Percentiles rank a stretch among this genome's conserved stretches.
Evolutionary conservation across 2,797 vertebrate genomes (phyloP).

Genomic region (Kryptopterus vitreolus): DNA sequence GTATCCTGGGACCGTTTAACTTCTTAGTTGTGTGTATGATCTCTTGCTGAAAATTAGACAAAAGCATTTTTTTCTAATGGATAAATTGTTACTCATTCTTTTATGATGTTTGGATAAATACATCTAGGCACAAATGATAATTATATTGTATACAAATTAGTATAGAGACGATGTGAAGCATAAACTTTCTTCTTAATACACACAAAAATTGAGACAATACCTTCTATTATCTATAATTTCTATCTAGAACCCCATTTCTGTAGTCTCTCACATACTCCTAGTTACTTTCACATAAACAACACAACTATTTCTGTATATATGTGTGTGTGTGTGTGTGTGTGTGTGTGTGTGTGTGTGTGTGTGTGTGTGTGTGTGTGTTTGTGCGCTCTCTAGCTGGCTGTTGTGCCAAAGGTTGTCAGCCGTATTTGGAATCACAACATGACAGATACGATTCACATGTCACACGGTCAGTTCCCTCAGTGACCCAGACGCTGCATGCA

Average conservation of each 20-base stretch:
- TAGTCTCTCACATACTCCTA: not conserved
- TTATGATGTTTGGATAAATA: not conserved
- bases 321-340: not conserved
- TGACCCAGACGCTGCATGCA: conserved; percentile 29
- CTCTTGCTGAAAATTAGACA: not conserved
- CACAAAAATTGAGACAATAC: not conserved
- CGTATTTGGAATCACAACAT: conserved; percentile 24
- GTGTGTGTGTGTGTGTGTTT: too few species aligned
- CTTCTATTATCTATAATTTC: not conserved
- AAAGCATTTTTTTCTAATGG: not conserved
- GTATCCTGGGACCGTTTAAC: not conserved
- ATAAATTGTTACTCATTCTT: not conserved
- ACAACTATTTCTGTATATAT: not conserved
- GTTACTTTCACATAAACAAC: not conserved
- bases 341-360: too few species aligned
- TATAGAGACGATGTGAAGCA: not conserved
- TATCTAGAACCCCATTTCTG: not conserved
- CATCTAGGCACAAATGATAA: too few species aligned
- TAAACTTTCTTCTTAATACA: too few species aligned
- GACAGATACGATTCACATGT: conserved; percentile 31
- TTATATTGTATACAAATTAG: not conserved
- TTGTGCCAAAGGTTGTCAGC: conserved; percentile 2
- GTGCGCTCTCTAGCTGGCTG: not conserved
- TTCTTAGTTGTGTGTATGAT: not conserved
- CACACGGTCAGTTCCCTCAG: conserved; percentile 15